Evolutionary conservation across 2,888 invertebrate species (phyloP).

Genomic region (Hemithea aestivaria): DNA sequence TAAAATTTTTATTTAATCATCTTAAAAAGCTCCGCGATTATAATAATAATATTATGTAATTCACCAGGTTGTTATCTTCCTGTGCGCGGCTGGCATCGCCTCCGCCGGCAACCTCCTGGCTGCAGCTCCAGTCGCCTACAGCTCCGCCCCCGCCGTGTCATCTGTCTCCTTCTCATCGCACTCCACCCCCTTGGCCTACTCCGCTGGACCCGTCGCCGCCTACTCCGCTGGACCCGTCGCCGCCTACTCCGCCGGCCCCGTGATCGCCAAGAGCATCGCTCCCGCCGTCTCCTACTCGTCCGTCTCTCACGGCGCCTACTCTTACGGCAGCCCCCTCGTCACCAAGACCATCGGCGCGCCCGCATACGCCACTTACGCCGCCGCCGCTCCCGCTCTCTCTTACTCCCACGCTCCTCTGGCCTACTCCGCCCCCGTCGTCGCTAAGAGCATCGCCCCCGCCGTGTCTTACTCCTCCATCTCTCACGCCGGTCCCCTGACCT

Average conservation of each 20-base stretch:
- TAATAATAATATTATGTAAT: slow-evolving; percentile 4
- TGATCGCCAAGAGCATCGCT: slow-evolving; percentile 46
- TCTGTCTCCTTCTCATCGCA: slow-evolving; percentile 58
- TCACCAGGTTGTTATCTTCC: slow-evolving; percentile 72
- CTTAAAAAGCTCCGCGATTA: too few species aligned
- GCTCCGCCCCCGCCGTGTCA: slow-evolving; percentile 50
- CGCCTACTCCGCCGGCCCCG: slow-evolving; percentile 43
- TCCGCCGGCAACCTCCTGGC: slow-evolving; percentile 78
- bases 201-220: slow-evolving; percentile 70
- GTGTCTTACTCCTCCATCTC: slow-evolving; percentile 55
- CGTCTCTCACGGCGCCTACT: slow-evolving; percentile 24
- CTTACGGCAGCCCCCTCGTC: slow-evolving; percentile 31
- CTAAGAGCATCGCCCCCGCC: slow-evolving; percentile 47
- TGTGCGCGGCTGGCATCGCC: slow-evolving; percentile 79
- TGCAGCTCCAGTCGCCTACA: slow-evolving; percentile 51
- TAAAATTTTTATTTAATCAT: too few species aligned
- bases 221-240: slow-evolving; percentile 33
- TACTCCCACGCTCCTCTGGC: slow-evolving; percentile 42
- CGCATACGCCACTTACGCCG: slow-evolving; percentile 33
- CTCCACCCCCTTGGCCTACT: slow-evolving; percentile 61
- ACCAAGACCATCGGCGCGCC: slow-evolving; percentile 22
- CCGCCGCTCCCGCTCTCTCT: slow-evolving; percentile 46
- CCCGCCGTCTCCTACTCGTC: slow-evolving; percentile 43
- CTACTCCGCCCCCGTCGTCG: slow-evolving; percentile 52
- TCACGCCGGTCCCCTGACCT: slow-evolving; percentile 43